Evolutionary conservation across 2,113 vertebrate species (phyloP).

Genomic region (Strigops habroptila): DNA sequence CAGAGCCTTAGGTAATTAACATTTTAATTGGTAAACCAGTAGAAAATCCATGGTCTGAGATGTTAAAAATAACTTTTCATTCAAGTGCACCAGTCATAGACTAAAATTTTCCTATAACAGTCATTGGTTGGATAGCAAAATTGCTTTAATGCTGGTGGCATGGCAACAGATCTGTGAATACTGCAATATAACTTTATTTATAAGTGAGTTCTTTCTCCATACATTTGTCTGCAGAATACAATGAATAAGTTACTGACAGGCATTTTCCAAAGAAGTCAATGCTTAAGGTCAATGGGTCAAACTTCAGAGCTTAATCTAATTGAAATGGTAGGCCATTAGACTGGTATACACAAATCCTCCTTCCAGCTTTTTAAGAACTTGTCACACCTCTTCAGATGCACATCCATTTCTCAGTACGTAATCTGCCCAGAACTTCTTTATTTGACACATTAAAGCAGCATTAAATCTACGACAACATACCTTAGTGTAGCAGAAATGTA

Average conservation of each 20-base stretch:
- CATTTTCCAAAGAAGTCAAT: neutral
- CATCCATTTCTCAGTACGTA: neutral
- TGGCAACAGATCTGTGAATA: conserved; percentile 18
- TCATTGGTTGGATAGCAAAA: neutral
- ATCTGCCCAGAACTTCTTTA: neutral
- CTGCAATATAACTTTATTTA: neutral
- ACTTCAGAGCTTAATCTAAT: neutral
- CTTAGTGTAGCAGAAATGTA: neutral
- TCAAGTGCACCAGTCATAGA: neutral
- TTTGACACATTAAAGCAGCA: neutral
- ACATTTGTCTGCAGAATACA: neutral
- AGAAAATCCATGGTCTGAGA: neutral
- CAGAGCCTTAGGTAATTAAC: neutral
- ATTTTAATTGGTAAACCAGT: neutral
- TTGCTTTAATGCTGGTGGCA: neutral
- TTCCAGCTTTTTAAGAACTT: neutral
- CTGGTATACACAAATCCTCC: neutral
- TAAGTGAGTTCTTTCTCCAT: neutral
- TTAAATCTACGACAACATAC: neutral
- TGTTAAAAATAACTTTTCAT: neutral
- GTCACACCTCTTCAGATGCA: neutral
- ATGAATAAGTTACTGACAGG: neutral
- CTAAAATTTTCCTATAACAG: neutral
- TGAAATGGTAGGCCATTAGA: neutral
- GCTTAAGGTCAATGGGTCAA: neutral